phyloP scores from a whole-genome alignment of 2,113 vertebrate species.

The Chlorodrepanis virens region DNA sequence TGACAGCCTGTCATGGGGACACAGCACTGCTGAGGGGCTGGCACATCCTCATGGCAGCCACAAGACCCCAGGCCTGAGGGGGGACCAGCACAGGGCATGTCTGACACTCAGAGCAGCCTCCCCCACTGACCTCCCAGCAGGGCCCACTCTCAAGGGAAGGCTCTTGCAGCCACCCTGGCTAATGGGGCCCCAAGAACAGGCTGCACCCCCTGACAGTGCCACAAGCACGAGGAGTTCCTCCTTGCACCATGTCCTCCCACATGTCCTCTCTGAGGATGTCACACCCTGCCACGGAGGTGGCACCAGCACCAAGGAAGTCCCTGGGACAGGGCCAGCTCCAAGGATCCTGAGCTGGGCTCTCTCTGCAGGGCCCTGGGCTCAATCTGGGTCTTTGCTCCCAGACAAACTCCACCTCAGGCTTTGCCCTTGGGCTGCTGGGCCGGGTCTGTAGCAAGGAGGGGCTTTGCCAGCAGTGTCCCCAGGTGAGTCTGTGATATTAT shows the following conservation, averaged over 20 bases:
- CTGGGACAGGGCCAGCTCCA: not conserved
- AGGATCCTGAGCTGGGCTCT: not conserved
- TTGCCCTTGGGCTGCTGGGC: not conserved
- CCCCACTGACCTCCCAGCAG: not conserved
- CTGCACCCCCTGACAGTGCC: not conserved
- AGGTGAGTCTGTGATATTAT: too few species aligned
- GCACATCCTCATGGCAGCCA: accelerated
- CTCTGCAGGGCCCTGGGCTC: not conserved
- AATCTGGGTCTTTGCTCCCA: not conserved
- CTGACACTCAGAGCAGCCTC: not conserved
- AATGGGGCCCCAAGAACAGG: not conserved
- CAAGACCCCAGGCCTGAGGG: not conserved
- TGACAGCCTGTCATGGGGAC: not conserved
- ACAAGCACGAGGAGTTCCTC: not conserved
- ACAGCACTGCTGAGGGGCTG: not conserved
- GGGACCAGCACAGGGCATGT: not conserved
- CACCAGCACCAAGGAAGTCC: not conserved
- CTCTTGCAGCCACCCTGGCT: not conserved
- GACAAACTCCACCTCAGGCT: not conserved
- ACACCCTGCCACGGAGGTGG: not conserved
- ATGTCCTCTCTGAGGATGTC: not conserved
- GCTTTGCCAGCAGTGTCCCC: not conserved
- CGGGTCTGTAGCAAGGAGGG: not conserved
- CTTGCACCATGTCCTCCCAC: not conserved
- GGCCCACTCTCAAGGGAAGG: not conserved